A percentile compares a stretch with the other conserved stretches of the same genome.
These are phyloP conservation scores for Julus scandinavius DNA, from an alignment of 2,888 invertebrate species.

Conservation along the genomic window DNA sequence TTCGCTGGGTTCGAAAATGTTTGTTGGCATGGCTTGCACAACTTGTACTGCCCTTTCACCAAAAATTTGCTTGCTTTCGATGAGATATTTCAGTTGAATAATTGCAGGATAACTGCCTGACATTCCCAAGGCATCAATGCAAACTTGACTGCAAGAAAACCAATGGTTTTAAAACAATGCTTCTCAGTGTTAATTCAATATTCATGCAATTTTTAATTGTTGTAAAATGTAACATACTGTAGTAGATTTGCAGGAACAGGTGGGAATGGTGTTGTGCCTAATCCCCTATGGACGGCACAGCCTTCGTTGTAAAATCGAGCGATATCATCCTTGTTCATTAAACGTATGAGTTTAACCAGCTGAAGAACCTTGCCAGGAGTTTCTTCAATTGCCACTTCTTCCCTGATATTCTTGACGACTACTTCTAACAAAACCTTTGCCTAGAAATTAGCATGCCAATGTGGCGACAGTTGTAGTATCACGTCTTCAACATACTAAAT, in stretches of 20 bases:
- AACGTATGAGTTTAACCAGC: conserved; percentile 4
- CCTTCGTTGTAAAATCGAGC: background rate
- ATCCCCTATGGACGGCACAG: background rate
- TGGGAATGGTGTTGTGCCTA: background rate
- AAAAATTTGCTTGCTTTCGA: background rate
- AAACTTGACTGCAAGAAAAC: background rate
- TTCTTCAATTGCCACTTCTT: background rate
- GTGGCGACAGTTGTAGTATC: background rate
- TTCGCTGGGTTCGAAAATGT: conserved; percentile 39
- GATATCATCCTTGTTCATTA: background rate
- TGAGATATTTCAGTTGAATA: conserved; percentile 12
- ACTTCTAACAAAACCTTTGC: background rate
- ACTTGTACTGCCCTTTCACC: conserved; percentile 35
- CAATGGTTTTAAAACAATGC: background rate
- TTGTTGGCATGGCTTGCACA: conserved; percentile 17
- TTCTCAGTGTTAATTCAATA: background rate
- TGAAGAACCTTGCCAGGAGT: background rate
- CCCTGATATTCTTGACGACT: background rate
- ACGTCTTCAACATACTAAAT: too few species aligned
- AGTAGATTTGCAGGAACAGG: background rate
- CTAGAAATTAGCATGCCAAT: background rate
- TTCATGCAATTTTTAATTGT: background rate
- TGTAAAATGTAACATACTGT: background rate
- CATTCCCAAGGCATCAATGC: background rate
- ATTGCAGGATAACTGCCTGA: conserved; percentile 49